A percentile compares a stretch with the other conserved stretches of the same genome.
These are phyloP conservation scores for Arrhopalites spinosus DNA, from an alignment of 2,888 invertebrate genomes.

Conservation along the genomic window DNA sequence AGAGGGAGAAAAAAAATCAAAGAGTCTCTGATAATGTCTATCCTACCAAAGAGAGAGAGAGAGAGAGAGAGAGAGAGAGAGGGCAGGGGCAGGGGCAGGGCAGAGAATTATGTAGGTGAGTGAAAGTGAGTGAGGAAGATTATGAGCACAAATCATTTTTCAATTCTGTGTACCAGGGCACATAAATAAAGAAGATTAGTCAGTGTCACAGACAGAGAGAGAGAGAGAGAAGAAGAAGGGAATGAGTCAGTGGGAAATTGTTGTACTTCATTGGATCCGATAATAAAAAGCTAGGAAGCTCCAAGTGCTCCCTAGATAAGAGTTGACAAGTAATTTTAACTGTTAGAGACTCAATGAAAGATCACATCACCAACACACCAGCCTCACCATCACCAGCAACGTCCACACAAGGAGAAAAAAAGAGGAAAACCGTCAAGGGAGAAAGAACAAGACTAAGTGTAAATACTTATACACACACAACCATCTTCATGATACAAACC, in stretches of 20 bases:
- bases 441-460: background rate
- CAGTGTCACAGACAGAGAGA: conserved; percentile 23
- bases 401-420: background rate
- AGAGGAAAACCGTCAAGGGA: background rate
- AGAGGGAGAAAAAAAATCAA: background rate
- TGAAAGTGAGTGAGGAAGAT: conserved; percentile 24
- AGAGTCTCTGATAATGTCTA: conserved; percentile 3
- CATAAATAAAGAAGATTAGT: conserved; percentile 36
- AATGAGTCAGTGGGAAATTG: conserved; percentile 35
- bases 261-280: conserved; percentile 33
- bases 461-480: background rate
- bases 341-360: conserved; percentile 32
- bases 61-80: background rate
- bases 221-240: conserved; percentile 9
- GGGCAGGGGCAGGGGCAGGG: background rate
- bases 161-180: conserved; percentile 20
- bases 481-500: background rate
- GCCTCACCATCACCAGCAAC: background rate
- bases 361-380: conserved; percentile 34
- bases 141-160: conserved; percentile 35
- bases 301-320: conserved; percentile 30
- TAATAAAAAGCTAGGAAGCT: conserved; percentile 32
- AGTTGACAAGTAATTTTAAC: conserved; percentile 36
- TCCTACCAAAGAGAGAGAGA: background rate
- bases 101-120: background rate